These are phyloP conservation scores for Sebastiscus tertius DNA, from an alignment of 2,797 vertebrate species.

Conservation along the genomic window DNA sequence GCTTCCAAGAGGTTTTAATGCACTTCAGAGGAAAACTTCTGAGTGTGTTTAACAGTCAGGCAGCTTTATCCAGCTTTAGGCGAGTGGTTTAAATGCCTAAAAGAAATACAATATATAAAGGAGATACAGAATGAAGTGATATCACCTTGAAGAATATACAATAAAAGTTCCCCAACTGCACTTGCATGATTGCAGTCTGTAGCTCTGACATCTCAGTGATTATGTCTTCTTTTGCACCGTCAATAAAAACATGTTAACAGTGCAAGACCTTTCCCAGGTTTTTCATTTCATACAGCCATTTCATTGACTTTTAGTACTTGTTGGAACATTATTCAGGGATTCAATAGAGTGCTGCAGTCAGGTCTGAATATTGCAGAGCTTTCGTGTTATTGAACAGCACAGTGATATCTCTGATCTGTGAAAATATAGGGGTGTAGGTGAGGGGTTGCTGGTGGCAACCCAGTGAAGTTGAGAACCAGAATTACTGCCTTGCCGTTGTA, in stretches of 20 bases:
- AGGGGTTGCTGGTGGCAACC: conserved; percentile 5
- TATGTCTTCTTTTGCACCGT: not conserved
- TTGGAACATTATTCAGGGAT: conserved; percentile 10
- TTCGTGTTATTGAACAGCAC: conserved; percentile 22
- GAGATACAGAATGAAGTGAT: conserved; percentile 10
- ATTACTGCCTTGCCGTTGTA: too few species aligned
- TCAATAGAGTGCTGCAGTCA: conserved; percentile 13
- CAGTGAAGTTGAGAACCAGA: not conserved
- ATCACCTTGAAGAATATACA: not conserved
- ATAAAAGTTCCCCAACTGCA: conserved; percentile 1
- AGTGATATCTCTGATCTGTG: conserved; percentile 36
- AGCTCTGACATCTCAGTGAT: conserved; percentile 20
- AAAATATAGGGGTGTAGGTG: not conserved
- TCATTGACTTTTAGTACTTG: not conserved
- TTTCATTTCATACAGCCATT: not conserved
- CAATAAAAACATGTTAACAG: not conserved
- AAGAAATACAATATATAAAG: conserved; percentile 3
- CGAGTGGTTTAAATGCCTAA: conserved; percentile 21
- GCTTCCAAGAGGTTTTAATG: conserved; percentile 42
- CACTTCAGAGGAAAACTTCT: conserved; percentile 43
- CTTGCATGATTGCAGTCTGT: conserved; percentile 25
- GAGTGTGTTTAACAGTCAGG: conserved; percentile 28
- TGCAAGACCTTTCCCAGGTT: not conserved
- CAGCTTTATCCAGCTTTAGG: conserved; percentile 18
- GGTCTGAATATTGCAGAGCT: conserved; percentile 21